Evolutionary conservation across 2,888 invertebrate species (phyloP).

Genomic region (Sipha maydis): DNA sequence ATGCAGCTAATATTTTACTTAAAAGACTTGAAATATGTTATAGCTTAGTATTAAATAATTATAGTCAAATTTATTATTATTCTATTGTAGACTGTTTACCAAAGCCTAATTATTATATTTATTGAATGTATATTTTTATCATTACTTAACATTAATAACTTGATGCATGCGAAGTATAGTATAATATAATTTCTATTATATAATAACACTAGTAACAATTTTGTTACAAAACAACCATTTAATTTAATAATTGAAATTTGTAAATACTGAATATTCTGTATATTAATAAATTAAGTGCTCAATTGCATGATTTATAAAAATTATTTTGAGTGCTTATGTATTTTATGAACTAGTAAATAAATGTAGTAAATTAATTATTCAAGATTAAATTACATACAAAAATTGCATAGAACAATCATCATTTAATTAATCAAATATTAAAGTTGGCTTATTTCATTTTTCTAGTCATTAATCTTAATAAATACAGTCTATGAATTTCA

Average conservation of each 20-base stretch:
- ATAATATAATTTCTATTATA: not conserved
- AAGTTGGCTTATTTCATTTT: not conserved
- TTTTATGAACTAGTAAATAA: no score
- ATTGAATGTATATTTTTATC: constrained; percentile 12
- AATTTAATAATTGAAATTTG: not conserved
- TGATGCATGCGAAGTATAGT: constrained; percentile 11
- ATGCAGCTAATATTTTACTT: constrained; percentile 31
- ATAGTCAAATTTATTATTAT: not conserved
- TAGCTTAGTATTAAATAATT: constrained; percentile 34
- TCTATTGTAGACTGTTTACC: constrained; percentile 23
- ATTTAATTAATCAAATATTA: not conserved
- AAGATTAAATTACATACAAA: not conserved
- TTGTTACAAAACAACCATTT: not conserved
- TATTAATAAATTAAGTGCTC: not conserved
- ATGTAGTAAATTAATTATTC: not conserved
- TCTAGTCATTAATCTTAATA: constrained; percentile 28
- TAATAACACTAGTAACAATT: not conserved
- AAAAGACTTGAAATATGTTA: constrained; percentile 53
- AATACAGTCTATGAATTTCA: not conserved
- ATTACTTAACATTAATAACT: not conserved
- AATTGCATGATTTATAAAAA: not conserved
- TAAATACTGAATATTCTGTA: not conserved
- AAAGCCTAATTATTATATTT: constrained; percentile 30
- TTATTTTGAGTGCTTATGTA: not conserved
- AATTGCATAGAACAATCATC: constrained; percentile 28